phyloP scores from a whole-genome alignment of 1,140 invertebrate genomes.

The Leptinotarsa texana region DNA sequence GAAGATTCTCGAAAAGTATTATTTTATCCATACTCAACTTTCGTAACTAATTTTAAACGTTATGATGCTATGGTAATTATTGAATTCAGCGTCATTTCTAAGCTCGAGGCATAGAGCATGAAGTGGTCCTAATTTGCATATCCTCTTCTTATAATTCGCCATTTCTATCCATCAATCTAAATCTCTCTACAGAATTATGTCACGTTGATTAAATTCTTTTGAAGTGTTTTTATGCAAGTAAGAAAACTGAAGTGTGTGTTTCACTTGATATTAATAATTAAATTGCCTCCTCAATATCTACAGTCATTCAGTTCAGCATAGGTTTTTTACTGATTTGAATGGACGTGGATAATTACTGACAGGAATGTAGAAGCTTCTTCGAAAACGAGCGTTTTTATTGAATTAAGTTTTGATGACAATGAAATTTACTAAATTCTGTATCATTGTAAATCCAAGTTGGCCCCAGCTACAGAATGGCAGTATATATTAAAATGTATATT shows the following conservation, averaged over 20 bases:
- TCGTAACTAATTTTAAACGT: neutral
- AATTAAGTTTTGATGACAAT: too few relatives aligned
- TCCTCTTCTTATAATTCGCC: neutral
- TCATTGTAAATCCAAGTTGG: too few relatives aligned
- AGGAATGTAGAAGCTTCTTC: too few relatives aligned
- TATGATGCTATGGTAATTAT: neutral
- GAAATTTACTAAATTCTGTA: too few relatives aligned
- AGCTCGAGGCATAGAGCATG: neutral
- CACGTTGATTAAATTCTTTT: neutral
- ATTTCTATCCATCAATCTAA: neutral
- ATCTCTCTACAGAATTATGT: neutral
- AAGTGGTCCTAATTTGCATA: neutral
- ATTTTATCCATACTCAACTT: neutral
- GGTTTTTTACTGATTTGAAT: too few relatives aligned
- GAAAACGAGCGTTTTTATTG: too few relatives aligned
- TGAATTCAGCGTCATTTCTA: neutral
- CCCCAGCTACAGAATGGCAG: too few relatives aligned
- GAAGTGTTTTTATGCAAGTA: neutral
- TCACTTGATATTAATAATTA: neutral
- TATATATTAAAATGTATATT: too few relatives aligned
- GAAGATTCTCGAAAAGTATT: too few relatives aligned
- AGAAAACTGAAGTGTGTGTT: neutral
- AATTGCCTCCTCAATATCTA: neutral
- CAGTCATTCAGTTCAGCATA: too few relatives aligned
- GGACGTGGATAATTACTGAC: too few relatives aligned